These are phyloP conservation scores for Myopa tessellatipennis DNA, from an alignment of 2,888 invertebrate genomes.

Conservation along the genomic window DNA sequence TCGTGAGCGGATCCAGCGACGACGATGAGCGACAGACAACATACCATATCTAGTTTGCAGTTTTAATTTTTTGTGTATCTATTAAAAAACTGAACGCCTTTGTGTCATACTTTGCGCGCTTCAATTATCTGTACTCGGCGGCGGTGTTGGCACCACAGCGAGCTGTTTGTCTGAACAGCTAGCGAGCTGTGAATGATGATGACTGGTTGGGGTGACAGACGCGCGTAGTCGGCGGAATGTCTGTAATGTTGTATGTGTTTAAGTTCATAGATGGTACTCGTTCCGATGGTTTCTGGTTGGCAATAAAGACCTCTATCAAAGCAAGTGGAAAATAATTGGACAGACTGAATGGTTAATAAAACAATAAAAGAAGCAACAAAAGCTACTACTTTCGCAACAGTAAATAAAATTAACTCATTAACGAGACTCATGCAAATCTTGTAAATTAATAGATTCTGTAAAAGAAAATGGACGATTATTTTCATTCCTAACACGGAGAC, in stretches of 20 bases:
- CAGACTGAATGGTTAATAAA: not conserved
- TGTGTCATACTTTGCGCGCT: conserved; percentile 37
- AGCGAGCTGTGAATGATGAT: not conserved
- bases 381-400: too few relatives aligned
- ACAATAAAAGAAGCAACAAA: not conserved
- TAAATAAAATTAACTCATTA: too few relatives aligned
- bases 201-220: not conserved
- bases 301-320: conserved; percentile 6
- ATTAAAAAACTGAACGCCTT: conserved; percentile 37
- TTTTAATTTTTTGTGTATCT: conserved; percentile 35
- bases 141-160: not conserved
- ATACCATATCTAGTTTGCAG: conserved; percentile 18
- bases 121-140: conserved; percentile 29
- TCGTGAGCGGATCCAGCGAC: conserved; percentile 14
- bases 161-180: not conserved
- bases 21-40: not conserved
- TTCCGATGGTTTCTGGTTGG: not conserved
- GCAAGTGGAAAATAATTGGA: not conserved
- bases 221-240: not conserved
- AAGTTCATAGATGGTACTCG: not conserved
- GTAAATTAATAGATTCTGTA: too few relatives aligned
- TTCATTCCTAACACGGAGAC: too few relatives aligned
- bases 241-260: not conserved
- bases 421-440: too few relatives aligned
- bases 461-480: too few relatives aligned